These are phyloP conservation scores for Asteroscopus sphinx DNA, from an alignment of 2,888 invertebrate species.

Conservation along the genomic window DNA sequence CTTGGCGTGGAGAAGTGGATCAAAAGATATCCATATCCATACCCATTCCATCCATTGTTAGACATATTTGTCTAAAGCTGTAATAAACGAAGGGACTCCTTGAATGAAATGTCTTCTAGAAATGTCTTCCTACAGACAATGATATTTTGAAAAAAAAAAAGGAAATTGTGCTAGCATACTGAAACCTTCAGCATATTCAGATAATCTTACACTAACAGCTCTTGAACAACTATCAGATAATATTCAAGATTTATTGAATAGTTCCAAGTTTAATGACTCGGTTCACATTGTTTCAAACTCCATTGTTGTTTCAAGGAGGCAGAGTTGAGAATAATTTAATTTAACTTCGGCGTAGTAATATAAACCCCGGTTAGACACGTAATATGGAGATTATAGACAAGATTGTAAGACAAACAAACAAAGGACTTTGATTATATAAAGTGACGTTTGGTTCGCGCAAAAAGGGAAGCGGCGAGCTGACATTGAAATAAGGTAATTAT, in stretches of 20 bases:
- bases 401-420: conserved; percentile 54
- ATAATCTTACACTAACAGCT: conserved; percentile 29
- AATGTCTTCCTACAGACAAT: not conserved
- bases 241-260: conserved; percentile 56
- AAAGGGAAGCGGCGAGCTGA: conserved; percentile 34
- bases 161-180: not conserved
- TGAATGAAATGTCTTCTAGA: no score
- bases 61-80: no score
- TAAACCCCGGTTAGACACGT: conserved; percentile 36
- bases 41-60: no score
- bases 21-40: no score
- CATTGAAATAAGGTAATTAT: conserved; percentile 47
- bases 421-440: conserved; percentile 43
- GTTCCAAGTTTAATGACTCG: conserved; percentile 55
- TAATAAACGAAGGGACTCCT: no score
- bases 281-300: conserved; percentile 58
- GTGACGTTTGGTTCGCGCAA: conserved; percentile 25
- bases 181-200: conserved; percentile 31
- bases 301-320: conserved; percentile 57
- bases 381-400: conserved; percentile 48
- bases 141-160: not conserved
- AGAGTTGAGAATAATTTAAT: conserved; percentile 50
- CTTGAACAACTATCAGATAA: conserved; percentile 48
- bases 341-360: conserved; percentile 38
- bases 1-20: no score